phyloP scores from a whole-genome alignment of 1,140 invertebrate species.

The Bombus huntii region DNA sequence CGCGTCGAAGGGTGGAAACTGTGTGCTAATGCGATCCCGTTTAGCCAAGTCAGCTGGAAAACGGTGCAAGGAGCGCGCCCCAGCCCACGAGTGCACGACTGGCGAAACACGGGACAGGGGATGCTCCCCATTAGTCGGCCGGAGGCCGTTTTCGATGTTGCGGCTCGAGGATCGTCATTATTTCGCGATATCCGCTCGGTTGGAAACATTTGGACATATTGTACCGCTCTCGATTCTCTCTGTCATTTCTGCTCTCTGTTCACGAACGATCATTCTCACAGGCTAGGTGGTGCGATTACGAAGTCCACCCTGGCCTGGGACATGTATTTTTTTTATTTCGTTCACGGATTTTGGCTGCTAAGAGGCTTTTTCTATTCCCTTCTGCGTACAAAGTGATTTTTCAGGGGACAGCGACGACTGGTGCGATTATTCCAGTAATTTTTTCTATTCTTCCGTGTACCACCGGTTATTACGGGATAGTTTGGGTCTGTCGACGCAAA shows the following conservation, averaged over 20 bases:
- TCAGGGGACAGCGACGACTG: not conserved
- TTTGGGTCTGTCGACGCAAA: not conserved
- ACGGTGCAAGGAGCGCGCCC: slow-evolving; percentile 69
- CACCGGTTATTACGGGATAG: not conserved
- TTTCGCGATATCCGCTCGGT: slow-evolving; percentile 78
- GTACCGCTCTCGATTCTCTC: slow-evolving; percentile 67
- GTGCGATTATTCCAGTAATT: not conserved
- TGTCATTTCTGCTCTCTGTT: slow-evolving; percentile 24
- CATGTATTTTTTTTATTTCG: slow-evolving; percentile 23
- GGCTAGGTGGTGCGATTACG: slow-evolving; percentile 40
- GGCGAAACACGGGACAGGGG: slow-evolving; percentile 69
- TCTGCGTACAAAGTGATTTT: not conserved
- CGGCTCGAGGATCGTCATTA: slow-evolving; percentile 77
- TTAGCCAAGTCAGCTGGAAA: slow-evolving; percentile 83
- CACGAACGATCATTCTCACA: slow-evolving; percentile 61
- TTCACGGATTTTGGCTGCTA: not conserved
- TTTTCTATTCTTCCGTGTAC: not conserved
- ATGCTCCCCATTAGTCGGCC: slow-evolving; percentile 79
- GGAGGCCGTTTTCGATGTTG: slow-evolving; percentile 75
- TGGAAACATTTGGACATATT: slow-evolving; percentile 81
- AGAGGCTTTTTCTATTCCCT: slow-evolving; percentile 34
- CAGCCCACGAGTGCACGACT: slow-evolving; percentile 20
- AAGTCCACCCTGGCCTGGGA: slow-evolving; percentile 2
- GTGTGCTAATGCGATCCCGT: slow-evolving; percentile 83
- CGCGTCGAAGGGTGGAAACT: slow-evolving; percentile 75